Conservation (phyloP, 2,888 invertebrate genomes). For the Punctoribates punctum region DNA sequence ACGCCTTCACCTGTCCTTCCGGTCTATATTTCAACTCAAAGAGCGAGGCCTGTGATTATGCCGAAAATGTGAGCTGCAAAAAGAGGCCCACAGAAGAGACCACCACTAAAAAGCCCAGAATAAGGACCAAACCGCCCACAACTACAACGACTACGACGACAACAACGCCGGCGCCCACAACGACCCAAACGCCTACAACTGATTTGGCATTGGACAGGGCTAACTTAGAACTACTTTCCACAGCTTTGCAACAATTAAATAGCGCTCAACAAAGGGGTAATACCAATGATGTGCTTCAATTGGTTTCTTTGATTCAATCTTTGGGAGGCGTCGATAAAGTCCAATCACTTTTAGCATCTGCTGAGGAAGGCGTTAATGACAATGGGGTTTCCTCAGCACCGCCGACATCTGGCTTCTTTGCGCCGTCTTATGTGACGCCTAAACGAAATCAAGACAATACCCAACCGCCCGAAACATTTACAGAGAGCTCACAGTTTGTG, state of each 20-base stretch:
- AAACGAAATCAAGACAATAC: conserved; percentile 38
- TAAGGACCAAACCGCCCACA: conserved; percentile 35
- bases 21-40: conserved; percentile 85
- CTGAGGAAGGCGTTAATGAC: conserved; percentile 27
- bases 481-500: conserved; percentile 10
- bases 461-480: conserved; percentile 38
- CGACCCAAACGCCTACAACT: conserved; percentile 41
- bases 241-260: conserved; percentile 38
- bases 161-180: conserved; percentile 46
- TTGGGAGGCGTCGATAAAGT: conserved; percentile 51
- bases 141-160: conserved; percentile 43
- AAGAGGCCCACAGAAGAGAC: conserved; percentile 33
- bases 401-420: conserved; percentile 40
- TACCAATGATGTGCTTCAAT: conserved; percentile 46
- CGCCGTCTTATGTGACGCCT: conserved; percentile 43
- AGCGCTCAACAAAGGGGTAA: conserved; percentile 39
- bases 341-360: conserved; percentile 47
- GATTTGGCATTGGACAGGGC: background rate
- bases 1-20: conserved; percentile 88
- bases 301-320: conserved; percentile 49
- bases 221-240: conserved; percentile 13
- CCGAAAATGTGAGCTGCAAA: conserved; percentile 67
- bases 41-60: conserved; percentile 86
- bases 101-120: conserved; percentile 33
- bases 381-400: conserved; percentile 31